Base-by-base conservation (phyloP, 1,140 invertebrate genomes). In the Melanaphis sacchari region DNA sequence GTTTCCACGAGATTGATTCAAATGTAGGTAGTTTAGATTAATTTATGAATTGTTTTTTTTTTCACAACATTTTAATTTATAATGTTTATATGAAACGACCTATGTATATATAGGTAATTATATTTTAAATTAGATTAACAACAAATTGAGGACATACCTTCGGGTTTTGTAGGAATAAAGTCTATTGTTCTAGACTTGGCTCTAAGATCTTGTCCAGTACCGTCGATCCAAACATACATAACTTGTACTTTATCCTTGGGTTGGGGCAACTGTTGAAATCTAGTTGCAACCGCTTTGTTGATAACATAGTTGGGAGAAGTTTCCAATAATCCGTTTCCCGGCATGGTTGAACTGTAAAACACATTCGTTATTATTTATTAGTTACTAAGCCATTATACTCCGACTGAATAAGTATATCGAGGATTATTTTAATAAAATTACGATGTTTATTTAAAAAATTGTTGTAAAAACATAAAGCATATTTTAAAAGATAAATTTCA, bases 141-240 rank as follows among this genome's bases (percentile, higher is more conserved):
- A 66, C 21, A 6, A 52, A 66, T 76, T 15, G 26, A 85, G 5
- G 6, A 89, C 26, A 41, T 94, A 97, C 97, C 96, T 96, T 97
- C 96, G 0, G 97, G 96, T 93, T 95, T 95, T 94, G 97, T 97
- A 0, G 98, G 98, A 43, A 97, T 96, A 94, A 96, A 97, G 94
- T 97, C 97, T 59, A 99, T 94, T 1, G 98, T 99, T 94, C 97
- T 96, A 31, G 98, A 98, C 95, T 99, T 99, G 95, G 97, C 97
- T 93, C 99, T 96, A 8, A 99, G 95, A 94, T 97, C 96, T 95
- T 99, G 98, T 3, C 98, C 98, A 3, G 97, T 98, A 8, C 99
- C 99, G 95, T 99, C 99, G 94, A 99, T 98, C 99, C 99, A 99
- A 66, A 99, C 96, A 95, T 99, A 99, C 94, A 97, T 98, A 2